A percentile compares a stretch with the other conserved stretches of the same genome.
Evolutionary conservation across 2,888 invertebrate species (phyloP).

Genomic region (Alentia gelatinosa): DNA sequence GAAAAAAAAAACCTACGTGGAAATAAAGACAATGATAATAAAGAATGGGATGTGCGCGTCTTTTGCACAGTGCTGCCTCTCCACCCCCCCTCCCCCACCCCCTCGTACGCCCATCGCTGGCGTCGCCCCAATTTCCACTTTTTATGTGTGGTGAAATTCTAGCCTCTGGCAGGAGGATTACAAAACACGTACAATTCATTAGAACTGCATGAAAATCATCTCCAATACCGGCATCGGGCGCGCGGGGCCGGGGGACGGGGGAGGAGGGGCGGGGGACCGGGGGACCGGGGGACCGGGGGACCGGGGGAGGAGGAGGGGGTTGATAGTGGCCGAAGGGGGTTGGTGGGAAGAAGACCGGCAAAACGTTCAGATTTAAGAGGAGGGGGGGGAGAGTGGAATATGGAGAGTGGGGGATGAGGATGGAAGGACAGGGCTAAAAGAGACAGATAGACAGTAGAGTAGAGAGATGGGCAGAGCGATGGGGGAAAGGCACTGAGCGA

Average conservation of each 20-base stretch:
- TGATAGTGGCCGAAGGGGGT: not conserved
- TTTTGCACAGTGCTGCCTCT: not conserved
- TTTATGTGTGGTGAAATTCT: constrained; percentile 40
- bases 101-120: not conserved
- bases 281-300: not conserved
- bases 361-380: constrained; percentile 18
- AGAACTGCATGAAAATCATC: constrained; percentile 49
- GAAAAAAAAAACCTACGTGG: not conserved
- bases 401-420: not conserved
- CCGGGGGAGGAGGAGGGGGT: not conserved
- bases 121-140: constrained; percentile 13
- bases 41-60: not conserved
- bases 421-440: not conserved
- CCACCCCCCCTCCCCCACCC: not conserved
- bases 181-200: constrained; percentile 43
- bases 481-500: not conserved
- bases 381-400: not conserved
- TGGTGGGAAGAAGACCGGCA: not conserved
- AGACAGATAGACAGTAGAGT: not conserved
- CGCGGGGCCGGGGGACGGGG: not conserved
- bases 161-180: constrained; percentile 27
- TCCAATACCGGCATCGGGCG: constrained; percentile 1
- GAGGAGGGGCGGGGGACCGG: not conserved
- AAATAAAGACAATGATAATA: constrained; percentile 22
- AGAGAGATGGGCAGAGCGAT: not conserved